Percentiles rank a stretch among this genome's conserved stretches.
These are phyloP conservation scores for Tetanocera ferruginea DNA, from an alignment of 2,888 invertebrate species.

Conservation along the genomic window DNA sequence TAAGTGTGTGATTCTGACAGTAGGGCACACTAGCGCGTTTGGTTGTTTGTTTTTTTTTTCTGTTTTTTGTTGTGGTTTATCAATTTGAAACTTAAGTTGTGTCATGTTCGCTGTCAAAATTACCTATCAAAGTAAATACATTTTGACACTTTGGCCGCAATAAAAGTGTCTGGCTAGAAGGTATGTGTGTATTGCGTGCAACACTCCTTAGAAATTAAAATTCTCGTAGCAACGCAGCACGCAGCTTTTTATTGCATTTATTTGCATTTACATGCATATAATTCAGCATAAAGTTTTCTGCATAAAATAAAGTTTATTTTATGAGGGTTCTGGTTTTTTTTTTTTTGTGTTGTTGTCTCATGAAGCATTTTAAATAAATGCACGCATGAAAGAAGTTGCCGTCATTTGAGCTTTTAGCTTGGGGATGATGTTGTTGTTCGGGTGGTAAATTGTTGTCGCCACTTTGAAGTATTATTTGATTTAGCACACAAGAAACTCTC, in stretches of 20 bases:
- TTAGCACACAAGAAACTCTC: too few relatives aligned
- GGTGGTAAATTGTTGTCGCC: too few relatives aligned
- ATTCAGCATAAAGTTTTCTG: too few relatives aligned
- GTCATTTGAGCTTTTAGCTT: too few relatives aligned
- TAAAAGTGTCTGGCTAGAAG: not conserved
- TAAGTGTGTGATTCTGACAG: not conserved
- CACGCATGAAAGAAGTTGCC: too few relatives aligned
- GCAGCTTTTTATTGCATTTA: slow-evolving; percentile 3
- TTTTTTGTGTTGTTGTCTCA: too few relatives aligned
- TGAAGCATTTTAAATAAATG: too few relatives aligned
- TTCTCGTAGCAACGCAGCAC: not conserved
- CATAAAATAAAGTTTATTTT: too few relatives aligned
- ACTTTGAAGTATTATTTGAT: too few relatives aligned
- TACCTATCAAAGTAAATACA: slow-evolving; percentile 9
- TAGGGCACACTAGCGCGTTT: not conserved
- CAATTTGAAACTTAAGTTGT: not conserved
- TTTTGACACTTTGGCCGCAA: slow-evolving; percentile 12
- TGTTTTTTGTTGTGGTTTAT: slow-evolving; percentile 10
- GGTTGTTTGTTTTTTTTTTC: not conserved
- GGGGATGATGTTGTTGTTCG: too few relatives aligned
- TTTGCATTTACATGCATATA: slow-evolving; percentile 4
- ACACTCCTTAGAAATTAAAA: slow-evolving; percentile 4
- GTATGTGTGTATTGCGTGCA: not conserved
- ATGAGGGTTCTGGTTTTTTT: too few relatives aligned
- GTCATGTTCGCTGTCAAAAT: slow-evolving; percentile 15